These are phyloP conservation scores for Rhaphigaster nebulosa DNA, from an alignment of 2,888 invertebrate species.

Conservation along the genomic window DNA sequence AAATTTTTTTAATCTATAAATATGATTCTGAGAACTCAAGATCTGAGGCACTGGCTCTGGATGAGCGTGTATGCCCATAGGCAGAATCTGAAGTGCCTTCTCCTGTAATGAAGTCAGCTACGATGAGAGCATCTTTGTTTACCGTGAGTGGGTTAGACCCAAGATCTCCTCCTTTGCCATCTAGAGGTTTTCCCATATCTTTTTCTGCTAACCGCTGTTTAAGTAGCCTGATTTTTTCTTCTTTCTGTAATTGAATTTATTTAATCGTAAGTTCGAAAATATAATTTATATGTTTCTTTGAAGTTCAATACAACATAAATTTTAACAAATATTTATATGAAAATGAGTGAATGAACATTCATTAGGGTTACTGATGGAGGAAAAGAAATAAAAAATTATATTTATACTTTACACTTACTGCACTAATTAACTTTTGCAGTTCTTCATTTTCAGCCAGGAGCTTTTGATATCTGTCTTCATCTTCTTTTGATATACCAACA, in stretches of 20 bases:
- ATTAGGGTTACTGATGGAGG: neutral
- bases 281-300: neutral
- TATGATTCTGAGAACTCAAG: constrained; percentile 91
- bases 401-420: constrained; percentile 73
- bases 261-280: constrained; percentile 20
- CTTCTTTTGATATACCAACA: constrained; percentile 86
- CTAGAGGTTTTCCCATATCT: constrained; percentile 74
- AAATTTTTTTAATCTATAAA: constrained; percentile 71
- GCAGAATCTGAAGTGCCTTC: constrained; percentile 87
- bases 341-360: no score
- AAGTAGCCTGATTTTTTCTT: constrained; percentile 87
- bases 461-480: constrained; percentile 95
- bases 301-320: no score
- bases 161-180: constrained; percentile 68
- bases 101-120: constrained; percentile 82
- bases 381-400: neutral
- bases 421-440: constrained; percentile 92
- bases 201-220: constrained; percentile 86
- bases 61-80: constrained; percentile 84
- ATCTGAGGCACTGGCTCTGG: constrained; percentile 87
- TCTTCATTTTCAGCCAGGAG: constrained; percentile 96
- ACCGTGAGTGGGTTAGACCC: constrained; percentile 68
- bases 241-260: constrained; percentile 76
- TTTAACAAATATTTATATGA: no score
- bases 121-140: constrained; percentile 79